Percentiles rank a stretch among this genome's conserved stretches.
These are phyloP conservation scores for Hemibagrus wyckioides DNA, from an alignment of 2,113 vertebrate genomes.

Conservation along the genomic window DNA sequence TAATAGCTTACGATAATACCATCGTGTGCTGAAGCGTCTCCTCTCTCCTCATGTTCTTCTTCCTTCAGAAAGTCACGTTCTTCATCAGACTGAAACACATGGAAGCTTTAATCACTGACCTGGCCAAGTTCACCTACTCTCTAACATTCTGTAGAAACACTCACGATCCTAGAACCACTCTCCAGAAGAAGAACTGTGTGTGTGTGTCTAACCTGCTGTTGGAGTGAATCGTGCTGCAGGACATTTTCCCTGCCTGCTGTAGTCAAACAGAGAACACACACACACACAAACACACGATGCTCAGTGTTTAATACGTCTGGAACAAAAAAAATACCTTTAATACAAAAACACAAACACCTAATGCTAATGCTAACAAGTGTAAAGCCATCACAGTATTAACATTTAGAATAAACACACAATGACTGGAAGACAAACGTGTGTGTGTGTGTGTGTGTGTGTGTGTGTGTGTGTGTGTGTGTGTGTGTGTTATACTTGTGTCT, in stretches of 20 bases:
- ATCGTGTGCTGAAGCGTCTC: not conserved
- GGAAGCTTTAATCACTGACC: not conserved
- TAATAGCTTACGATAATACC: too few species aligned
- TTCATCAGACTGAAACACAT: conserved; percentile 31
- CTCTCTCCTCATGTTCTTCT: conserved; percentile 34
- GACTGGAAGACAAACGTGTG: not conserved
- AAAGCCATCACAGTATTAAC: not conserved
- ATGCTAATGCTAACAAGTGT: not conserved
- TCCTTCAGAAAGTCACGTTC: conserved; percentile 35
- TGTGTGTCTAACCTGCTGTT: conserved; percentile 35
- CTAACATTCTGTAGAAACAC: not conserved
- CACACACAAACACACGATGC: not conserved
- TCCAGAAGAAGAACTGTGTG: not conserved
- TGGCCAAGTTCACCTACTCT: too few species aligned
- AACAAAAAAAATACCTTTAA: not conserved
- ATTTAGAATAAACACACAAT: not conserved
- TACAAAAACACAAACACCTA: not conserved
- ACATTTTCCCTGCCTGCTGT: conserved; percentile 4
- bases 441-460: not conserved
- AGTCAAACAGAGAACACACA: not conserved
- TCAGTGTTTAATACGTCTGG: not conserved
- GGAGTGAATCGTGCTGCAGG: conserved; percentile 24
- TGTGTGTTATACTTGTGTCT: not conserved
- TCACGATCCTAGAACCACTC: not conserved
- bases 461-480: not conserved